Percentiles rank a stretch among this genome's conserved stretches.
Conservation (phyloP, 2,113 vertebrate species). For the Mastomys natalensis region DNA sequence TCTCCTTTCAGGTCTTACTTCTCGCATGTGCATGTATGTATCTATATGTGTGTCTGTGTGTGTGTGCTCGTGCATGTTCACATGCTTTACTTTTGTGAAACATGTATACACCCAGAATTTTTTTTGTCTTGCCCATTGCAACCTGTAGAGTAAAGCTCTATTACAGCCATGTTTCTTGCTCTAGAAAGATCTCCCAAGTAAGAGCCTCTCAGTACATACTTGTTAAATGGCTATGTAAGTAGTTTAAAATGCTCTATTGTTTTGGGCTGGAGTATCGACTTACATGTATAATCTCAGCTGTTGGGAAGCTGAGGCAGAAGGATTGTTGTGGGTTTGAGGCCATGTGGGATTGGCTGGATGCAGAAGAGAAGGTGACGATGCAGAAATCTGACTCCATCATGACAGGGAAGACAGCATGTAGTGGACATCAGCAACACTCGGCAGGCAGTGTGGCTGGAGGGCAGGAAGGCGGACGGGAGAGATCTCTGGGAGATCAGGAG, state of each 20-base stretch:
- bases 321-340: not conserved
- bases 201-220: not conserved
- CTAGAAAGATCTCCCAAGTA: not conserved
- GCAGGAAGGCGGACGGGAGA: too few species aligned
- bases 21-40: too few species aligned
- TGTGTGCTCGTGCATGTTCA: not conserved
- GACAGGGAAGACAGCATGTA: too few species aligned
- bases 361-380: too few species aligned
- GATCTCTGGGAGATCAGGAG: too few species aligned
- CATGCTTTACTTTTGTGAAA: not conserved
- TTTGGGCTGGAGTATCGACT: not conserved
- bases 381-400: too few species aligned
- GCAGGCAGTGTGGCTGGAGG: too few species aligned
- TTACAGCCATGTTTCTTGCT: not conserved
- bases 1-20: not conserved
- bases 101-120: not conserved
- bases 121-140: not conserved
- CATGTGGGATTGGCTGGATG: too few species aligned
- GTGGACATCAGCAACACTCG: too few species aligned
- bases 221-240: not conserved
- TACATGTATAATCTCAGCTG: not conserved
- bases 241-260: not conserved
- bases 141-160: not conserved
- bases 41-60: not conserved
- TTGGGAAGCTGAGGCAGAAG: not conserved